phyloP scores from a whole-genome alignment of 2,888 invertebrate species.

The Globia sparganii region DNA sequence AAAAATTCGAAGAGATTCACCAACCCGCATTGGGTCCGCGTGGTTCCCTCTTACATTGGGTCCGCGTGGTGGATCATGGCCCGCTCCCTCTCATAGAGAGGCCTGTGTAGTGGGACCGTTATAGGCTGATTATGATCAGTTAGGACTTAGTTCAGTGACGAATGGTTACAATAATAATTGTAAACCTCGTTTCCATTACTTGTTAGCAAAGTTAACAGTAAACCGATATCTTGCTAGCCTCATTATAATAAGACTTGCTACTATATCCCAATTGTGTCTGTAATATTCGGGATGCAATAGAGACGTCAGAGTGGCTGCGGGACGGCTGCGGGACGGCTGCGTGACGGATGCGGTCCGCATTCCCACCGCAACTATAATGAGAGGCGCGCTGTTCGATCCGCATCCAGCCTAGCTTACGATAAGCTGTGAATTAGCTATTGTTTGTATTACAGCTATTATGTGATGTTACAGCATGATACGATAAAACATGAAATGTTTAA shows the following conservation, averaged over 20 bases:
- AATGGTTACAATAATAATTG: neutral
- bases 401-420: conserved; percentile 2
- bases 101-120: neutral
- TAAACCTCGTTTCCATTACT: neutral
- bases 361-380: conserved; percentile 36
- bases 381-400: neutral
- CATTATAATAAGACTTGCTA: conserved; percentile 1
- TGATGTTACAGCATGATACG: no score
- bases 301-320: conserved; percentile 2
- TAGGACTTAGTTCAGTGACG: neutral
- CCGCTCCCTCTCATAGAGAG: neutral
- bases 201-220: neutral
- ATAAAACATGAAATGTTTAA: no score
- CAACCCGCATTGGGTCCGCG: neutral
- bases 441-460: conserved; percentile 11
- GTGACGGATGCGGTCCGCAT: neutral
- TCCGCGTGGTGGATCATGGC: neutral
- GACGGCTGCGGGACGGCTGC: neutral
- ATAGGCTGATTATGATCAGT: neutral
- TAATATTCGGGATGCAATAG: conserved; percentile 18
- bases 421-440: conserved; percentile 15
- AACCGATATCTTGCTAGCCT: neutral
- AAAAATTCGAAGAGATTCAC: neutral
- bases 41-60: neutral
- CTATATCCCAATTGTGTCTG: neutral